These are phyloP conservation scores for Trichoplusia ni DNA, from an alignment of 1,140 invertebrate genomes.

Conservation along the genomic window DNA sequence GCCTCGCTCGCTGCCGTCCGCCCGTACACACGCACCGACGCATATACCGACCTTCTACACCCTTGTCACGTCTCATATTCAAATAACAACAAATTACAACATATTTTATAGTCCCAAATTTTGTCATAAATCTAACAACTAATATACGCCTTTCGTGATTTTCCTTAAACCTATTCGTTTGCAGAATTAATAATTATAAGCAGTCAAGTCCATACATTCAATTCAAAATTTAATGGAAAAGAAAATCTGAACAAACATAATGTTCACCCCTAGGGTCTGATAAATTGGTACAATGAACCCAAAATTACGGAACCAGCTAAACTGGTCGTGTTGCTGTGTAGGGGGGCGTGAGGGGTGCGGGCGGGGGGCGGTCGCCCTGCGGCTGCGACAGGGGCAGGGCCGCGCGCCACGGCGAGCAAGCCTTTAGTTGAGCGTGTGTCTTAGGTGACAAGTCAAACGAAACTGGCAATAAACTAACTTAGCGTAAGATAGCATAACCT, in stretches of 20 bases:
- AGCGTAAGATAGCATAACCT: conserved; percentile 66
- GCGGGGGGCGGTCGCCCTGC: conserved; percentile 48
- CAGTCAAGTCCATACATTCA: no score
- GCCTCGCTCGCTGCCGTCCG: conserved; percentile 48
- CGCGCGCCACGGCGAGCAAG: conserved; percentile 65
- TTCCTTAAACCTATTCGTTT: no score
- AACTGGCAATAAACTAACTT: conserved; percentile 77
- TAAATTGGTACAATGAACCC: not conserved
- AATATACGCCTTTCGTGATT: no score
- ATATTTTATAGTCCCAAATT: no score
- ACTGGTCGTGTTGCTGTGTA: not conserved
- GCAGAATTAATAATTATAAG: no score
- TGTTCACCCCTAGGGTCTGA: no score
- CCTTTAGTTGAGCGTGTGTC: conserved; percentile 72
- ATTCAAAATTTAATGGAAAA: no score
- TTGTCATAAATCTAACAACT: no score
- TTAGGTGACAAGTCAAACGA: conserved; percentile 65
- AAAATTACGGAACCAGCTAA: not conserved
- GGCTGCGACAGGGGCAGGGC: conserved; percentile 53
- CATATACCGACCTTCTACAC: not conserved
- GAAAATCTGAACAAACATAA: no score
- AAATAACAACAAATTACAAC: no score
- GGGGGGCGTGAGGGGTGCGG: conserved; percentile 15
- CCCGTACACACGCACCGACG: conserved; percentile 7
- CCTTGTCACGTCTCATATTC: not conserved